phyloP scores from a whole-genome alignment of 2,797 vertebrate genomes.

The Apodemus agrarius region DNA sequence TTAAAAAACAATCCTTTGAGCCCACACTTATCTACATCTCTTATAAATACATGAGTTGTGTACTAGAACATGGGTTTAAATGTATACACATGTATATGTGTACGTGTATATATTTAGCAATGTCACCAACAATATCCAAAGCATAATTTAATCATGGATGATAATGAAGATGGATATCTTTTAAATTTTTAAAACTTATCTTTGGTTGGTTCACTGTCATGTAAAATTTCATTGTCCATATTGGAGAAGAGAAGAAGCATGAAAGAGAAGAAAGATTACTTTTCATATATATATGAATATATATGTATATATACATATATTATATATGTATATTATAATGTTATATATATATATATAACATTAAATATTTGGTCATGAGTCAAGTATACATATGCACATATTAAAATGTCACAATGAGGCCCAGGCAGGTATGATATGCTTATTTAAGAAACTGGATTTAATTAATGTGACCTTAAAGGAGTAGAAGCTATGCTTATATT shows the following conservation, averaged over 20 bases:
- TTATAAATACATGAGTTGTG: background rate
- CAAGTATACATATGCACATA: background rate
- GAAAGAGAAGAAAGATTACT: background rate
- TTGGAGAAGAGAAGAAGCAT: background rate
- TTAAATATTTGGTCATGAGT: too few species aligned
- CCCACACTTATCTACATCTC: background rate
- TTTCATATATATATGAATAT: too few species aligned
- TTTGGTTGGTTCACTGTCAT: background rate
- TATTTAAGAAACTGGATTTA: background rate
- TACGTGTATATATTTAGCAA: background rate
- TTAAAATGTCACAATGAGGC: background rate
- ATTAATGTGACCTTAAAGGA: background rate
- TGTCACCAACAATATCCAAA: background rate
- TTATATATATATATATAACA: too few species aligned
- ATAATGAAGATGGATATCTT: background rate
- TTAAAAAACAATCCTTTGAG: background rate
- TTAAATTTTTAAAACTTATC: background rate
- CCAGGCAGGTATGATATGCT: background rate
- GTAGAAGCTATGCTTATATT: too few species aligned
- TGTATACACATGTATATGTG: background rate
- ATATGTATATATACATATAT: too few species aligned
- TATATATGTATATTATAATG: too few species aligned
- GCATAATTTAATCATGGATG: background rate
- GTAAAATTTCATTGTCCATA: slow-evolving; percentile 14
- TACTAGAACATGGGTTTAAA: background rate